Percentiles rank a stretch among this genome's conserved stretches.
Conservation (phyloP, 2,113 vertebrate species). For the Oncorhynchus tshawytscha region DNA sequence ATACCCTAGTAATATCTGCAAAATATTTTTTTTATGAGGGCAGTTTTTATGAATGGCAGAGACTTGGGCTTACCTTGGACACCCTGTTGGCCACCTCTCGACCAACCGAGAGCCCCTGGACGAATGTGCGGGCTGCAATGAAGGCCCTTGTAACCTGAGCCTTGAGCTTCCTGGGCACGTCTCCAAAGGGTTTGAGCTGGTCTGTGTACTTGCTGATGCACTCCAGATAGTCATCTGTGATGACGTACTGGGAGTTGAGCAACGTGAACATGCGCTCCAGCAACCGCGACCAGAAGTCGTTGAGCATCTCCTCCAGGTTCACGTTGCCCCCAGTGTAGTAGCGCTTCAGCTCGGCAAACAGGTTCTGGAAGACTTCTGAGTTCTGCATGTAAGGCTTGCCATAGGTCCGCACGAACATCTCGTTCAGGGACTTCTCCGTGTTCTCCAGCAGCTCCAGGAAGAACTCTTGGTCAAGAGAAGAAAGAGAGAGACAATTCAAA, state of each 20-base stretch:
- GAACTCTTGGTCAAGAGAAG: slow-evolving; percentile 70
- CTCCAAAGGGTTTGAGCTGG: slow-evolving; percentile 94
- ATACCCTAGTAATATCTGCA: too few relatives aligned
- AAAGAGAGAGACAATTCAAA: background rate
- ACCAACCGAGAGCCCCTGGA: slow-evolving; percentile 93
- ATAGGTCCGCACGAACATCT: slow-evolving; percentile 84
- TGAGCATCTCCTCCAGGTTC: slow-evolving; percentile 85
- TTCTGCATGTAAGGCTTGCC: slow-evolving; percentile 87
- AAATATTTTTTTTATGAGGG: background rate
- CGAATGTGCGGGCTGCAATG: slow-evolving; percentile 92
- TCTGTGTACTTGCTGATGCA: slow-evolving; percentile 94
- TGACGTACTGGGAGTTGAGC: slow-evolving; percentile 84
- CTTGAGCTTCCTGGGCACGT: slow-evolving; percentile 92
- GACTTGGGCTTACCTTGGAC: slow-evolving; percentile 85
- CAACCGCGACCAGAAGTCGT: slow-evolving; percentile 85
- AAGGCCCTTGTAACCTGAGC: slow-evolving; percentile 92
- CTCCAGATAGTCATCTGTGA: slow-evolving; percentile 83
- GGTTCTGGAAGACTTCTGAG: slow-evolving; percentile 84
- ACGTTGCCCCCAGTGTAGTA: slow-evolving; percentile 85
- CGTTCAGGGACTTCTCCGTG: slow-evolving; percentile 81
- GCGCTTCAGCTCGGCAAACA: slow-evolving; percentile 82
- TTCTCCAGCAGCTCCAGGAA: slow-evolving; percentile 85
- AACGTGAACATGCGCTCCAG: slow-evolving; percentile 88
- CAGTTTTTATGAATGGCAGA: background rate
- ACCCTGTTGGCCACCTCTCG: slow-evolving; percentile 93